Conservation (phyloP, 2,797 vertebrate genomes). For the Austrolebias charrua region DNA sequence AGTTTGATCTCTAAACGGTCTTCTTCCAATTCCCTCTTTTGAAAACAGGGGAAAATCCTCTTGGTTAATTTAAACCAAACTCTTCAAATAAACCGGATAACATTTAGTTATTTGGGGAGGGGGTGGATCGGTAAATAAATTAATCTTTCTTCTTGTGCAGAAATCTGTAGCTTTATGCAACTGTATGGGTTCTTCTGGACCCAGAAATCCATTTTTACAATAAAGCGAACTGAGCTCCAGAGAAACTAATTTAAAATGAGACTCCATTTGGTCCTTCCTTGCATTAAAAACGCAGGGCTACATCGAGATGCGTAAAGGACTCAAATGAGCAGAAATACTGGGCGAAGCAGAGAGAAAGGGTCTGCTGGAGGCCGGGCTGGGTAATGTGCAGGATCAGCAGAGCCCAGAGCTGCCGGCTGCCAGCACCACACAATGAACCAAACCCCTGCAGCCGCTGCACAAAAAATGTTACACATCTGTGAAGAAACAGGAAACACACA, state of each 20-base stretch:
- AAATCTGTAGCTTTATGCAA: slow-evolving; percentile 7
- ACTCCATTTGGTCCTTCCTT: slow-evolving; percentile 16
- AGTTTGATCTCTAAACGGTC: background rate
- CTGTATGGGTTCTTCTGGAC: background rate
- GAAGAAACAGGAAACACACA: slow-evolving; percentile 14
- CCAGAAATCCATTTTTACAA: background rate
- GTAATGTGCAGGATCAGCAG: slow-evolving; percentile 77
- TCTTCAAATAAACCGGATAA: slow-evolving; percentile 1
- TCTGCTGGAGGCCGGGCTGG: slow-evolving; percentile 48
- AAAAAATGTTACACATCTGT: slow-evolving; percentile 26
- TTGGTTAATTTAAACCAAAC: too few relatives aligned
- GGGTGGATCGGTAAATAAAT: too few relatives aligned
- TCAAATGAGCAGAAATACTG: slow-evolving; percentile 48
- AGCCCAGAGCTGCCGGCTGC: slow-evolving; percentile 56
- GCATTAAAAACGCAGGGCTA: background rate
- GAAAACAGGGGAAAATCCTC: too few relatives aligned
- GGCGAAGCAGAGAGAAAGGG: slow-evolving; percentile 39
- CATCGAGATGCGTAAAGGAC: slow-evolving; percentile 49
- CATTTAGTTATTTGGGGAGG: too few relatives aligned
- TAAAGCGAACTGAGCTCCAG: too few relatives aligned
- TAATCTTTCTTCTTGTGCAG: background rate
- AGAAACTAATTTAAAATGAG: slow-evolving; percentile 3
- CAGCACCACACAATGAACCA: slow-evolving; percentile 66
- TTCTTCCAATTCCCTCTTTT: too few relatives aligned
- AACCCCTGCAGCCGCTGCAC: slow-evolving; percentile 60